These are phyloP conservation scores for Cyprinodon brontotheroides DNA, from an alignment of 2,113 vertebrate genomes.

Conservation along the genomic window DNA sequence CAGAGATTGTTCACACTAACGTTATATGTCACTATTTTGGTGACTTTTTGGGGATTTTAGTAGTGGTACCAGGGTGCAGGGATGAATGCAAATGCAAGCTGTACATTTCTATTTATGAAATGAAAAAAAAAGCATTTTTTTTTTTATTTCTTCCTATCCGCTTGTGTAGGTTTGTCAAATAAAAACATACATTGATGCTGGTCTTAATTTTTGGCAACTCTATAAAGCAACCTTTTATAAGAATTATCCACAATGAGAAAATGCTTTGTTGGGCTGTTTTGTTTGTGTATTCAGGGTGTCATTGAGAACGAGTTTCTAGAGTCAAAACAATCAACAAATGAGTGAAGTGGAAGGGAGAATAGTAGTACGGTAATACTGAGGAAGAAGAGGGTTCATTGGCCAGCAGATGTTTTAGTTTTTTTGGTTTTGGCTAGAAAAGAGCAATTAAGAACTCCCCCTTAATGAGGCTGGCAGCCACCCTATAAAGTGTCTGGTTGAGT, in stretches of 20 bases:
- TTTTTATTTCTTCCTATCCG: neutral
- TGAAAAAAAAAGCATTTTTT: no score
- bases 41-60: neutral
- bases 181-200: neutral
- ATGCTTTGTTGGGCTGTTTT: neutral
- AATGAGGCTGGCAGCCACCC: conserved; percentile 81
- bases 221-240: neutral
- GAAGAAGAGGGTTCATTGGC: conserved; percentile 43
- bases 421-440: conserved; percentile 78
- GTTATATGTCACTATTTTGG: neutral
- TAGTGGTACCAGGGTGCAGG: neutral
- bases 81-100: neutral
- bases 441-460: conserved; percentile 79
- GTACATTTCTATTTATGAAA: neutral
- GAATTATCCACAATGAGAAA: neutral
- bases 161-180: neutral
- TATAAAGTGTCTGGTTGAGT: conserved; percentile 79
- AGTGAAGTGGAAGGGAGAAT: conserved; percentile 41
- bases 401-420: conserved; percentile 84
- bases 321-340: conserved; percentile 22
- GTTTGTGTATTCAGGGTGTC: conserved; percentile 18
- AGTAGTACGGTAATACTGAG: conserved; percentile 33
- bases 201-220: neutral
- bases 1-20: neutral
- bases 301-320: conserved; percentile 7